A percentile compares a stretch with the other conserved stretches of the same genome.
These are phyloP conservation scores for Pyrrhia umbra DNA, from an alignment of 2,888 invertebrate genomes.

Conservation along the genomic window DNA sequence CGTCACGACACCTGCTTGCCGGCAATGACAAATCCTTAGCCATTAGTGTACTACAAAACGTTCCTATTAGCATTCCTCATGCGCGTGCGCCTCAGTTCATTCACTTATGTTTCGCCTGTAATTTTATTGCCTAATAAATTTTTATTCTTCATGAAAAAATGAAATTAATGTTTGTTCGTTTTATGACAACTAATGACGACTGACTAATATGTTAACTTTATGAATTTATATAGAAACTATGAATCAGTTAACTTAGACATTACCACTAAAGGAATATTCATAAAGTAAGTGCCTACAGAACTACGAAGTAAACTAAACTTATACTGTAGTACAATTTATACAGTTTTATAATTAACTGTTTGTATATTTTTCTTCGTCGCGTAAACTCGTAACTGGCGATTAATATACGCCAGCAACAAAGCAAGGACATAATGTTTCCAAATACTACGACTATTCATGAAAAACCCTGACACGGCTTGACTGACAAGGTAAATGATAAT, in stretches of 20 bases:
- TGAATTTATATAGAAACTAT: constrained; percentile 41
- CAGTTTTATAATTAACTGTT: constrained; percentile 30
- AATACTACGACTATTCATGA: constrained; percentile 55
- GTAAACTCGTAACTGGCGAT: constrained; percentile 36
- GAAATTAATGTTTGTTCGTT: constrained; percentile 33
- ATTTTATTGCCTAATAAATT: constrained; percentile 36
- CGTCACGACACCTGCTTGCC: constrained; percentile 80
- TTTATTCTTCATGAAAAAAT: constrained; percentile 17
- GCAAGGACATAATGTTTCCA: constrained; percentile 61
- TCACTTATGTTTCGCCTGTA: constrained; percentile 43
- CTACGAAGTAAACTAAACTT: constrained; percentile 28
- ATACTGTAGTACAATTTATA: constrained; percentile 37
- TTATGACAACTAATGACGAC: constrained; percentile 12
- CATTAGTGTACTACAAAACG: constrained; percentile 75
- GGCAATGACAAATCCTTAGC: constrained; percentile 74
- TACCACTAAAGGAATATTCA: constrained; percentile 45
- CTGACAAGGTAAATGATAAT: constrained; percentile 57
- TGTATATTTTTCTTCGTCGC: constrained; percentile 39
- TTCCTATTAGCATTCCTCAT: constrained; percentile 65
- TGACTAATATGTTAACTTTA: constrained; percentile 7
- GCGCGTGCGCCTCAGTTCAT: constrained; percentile 56
- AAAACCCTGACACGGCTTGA: constrained; percentile 60
- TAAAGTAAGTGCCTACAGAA: constrained; percentile 23
- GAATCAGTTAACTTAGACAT: constrained; percentile 40
- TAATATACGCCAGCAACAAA: constrained; percentile 54